Evolutionary conservation across 2,888 invertebrate species (phyloP), one percentile per base, ranked within the genome.

Genomic region (Sphaerophoria rueppellii): DNA sequence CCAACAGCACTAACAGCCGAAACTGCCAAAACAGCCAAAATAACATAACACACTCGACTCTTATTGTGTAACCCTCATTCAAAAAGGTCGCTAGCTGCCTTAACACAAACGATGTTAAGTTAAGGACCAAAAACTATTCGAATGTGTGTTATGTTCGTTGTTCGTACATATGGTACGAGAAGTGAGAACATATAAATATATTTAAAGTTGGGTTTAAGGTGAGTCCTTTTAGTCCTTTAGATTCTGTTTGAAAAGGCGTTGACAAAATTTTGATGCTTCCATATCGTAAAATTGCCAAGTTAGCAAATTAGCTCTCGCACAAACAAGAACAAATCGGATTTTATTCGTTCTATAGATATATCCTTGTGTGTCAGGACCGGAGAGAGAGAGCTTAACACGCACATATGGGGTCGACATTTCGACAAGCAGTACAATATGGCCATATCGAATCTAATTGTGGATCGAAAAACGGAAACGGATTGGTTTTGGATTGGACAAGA

Each of bases 261-360:
- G 63, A 82, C 70, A 82, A 70, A 70, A 82, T 74, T 70, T 65
- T 65, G 43, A 79, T 71, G 63, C 74, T 65, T 78, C 16, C 43
- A 24, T 74, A 46, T 65, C 58, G 48, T 74, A 54, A 78, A 78
- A 78, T 78, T 78, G 70, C 73, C 58, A 78, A 65, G 78, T 74
- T 78, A 74, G 79, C 79, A 82, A 82, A 82, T 82, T 82, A 82
- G 82, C 58, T 55, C 35, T 34, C 14, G 37, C 37, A 74, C 43
- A 43, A 24, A 78, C 82, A 78, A 78, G 73, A 65, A 71, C 63
- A 82, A 74, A 82, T 82, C 82, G 24, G 82, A 78, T 77, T 73
- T 37, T 16, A 78, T 73, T 50, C 16, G 24, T 34, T 60, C 50
- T 12, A 57, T 70, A 4, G 11, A 6, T 9, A 43, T 9, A 12